Percentiles rank a stretch among this genome's conserved stretches.
phyloP scores from a whole-genome alignment of 2,113 vertebrate genomes.

The Brachypodius melanocephalos region DNA sequence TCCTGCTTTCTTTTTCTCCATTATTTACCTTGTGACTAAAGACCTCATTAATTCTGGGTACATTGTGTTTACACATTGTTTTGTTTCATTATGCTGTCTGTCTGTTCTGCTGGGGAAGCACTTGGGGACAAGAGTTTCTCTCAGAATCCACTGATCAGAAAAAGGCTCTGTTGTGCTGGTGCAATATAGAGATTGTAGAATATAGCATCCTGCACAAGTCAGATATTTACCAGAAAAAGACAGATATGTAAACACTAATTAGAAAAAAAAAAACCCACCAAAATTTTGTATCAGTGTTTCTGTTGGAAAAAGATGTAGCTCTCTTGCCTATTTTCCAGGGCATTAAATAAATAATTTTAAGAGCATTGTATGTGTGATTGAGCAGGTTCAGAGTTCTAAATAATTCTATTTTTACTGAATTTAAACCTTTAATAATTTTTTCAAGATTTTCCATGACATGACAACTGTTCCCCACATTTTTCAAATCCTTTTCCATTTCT shows the following conservation, averaged over 20 bases:
- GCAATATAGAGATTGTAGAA: not conserved
- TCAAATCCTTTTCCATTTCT: not conserved
- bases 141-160: not conserved
- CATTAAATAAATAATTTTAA: not conserved
- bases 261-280: accelerated
- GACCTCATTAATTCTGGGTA: conserved; percentile 9
- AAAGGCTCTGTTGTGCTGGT: not conserved
- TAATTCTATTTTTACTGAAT: not conserved
- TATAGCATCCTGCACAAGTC: not conserved
- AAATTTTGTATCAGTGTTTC: accelerated
- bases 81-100: not conserved
- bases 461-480: not conserved
- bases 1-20: not conserved
- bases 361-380: not conserved
- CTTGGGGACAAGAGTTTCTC: not conserved
- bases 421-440: not conserved
- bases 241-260: not conserved
- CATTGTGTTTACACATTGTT: conserved; percentile 2
- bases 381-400: not conserved
- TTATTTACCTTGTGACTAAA: not conserved
- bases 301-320: not conserved
- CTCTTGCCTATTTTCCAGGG: not conserved
- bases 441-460: not conserved
- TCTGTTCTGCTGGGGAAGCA: not conserved
- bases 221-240: not conserved